A percentile compares a stretch with the other conserved stretches of the same genome.
phyloP scores from a whole-genome alignment of 2,113 vertebrate species.

The Petaurus breviceps region DNA sequence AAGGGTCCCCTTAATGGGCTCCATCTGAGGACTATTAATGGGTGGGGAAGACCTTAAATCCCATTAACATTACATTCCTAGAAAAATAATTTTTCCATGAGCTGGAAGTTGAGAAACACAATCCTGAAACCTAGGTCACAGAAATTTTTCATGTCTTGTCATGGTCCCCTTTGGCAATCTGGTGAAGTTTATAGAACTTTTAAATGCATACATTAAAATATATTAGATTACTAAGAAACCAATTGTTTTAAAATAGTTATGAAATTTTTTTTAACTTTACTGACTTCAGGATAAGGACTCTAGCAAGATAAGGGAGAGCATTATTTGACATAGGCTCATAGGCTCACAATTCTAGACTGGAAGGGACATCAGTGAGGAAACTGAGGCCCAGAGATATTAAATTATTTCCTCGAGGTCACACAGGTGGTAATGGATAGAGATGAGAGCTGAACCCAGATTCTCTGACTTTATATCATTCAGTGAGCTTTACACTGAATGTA shows the following conservation, averaged over 20 bases:
- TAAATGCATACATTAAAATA: not conserved
- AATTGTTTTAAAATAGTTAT: not conserved
- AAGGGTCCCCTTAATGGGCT: no score
- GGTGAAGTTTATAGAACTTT: not conserved
- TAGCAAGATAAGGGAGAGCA: not conserved
- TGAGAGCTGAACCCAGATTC: not conserved
- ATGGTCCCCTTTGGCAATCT: not conserved
- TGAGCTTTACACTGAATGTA: not conserved
- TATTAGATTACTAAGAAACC: not conserved
- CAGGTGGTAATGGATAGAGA: not conserved
- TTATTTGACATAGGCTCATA: not conserved
- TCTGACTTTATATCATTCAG: not conserved
- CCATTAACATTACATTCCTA: not conserved
- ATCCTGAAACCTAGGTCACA: not conserved
- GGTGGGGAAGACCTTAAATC: no score
- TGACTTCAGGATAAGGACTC: not conserved
- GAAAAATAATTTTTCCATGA: not conserved
- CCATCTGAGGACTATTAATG: no score
- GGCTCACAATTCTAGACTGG: not conserved
- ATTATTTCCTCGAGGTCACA: not conserved
- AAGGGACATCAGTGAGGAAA: not conserved
- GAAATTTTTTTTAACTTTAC: not conserved
- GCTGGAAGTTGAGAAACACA: not conserved
- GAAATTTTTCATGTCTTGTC: not conserved
- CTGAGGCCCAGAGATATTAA: not conserved